These are phyloP conservation scores for Agelas oroides DNA, from an alignment of 37 sponge, comb jelly and placozoan species.

Conservation along the genomic window DNA sequence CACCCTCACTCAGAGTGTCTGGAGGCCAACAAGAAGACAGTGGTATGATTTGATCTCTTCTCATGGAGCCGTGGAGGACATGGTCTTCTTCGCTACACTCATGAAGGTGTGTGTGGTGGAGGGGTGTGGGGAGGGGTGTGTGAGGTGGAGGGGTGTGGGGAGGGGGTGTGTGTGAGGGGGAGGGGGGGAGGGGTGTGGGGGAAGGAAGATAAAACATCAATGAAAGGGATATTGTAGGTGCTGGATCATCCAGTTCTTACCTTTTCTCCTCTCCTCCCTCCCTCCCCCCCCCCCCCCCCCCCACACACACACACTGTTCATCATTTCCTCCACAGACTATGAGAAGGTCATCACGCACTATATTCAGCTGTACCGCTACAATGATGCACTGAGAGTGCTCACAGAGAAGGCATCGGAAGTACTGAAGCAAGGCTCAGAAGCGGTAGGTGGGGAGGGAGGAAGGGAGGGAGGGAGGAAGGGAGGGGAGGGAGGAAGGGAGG, in stretches of 20 bases:
- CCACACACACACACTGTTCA: too few relatives aligned
- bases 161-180: too few relatives aligned
- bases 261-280: background rate
- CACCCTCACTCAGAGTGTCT: conserved; percentile 61
- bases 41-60: conserved; percentile 89
- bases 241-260: background rate
- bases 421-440: too few relatives aligned
- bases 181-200: too few relatives aligned
- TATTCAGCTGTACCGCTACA: conserved; percentile 78
- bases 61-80: conserved; percentile 92
- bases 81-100: conserved; percentile 88
- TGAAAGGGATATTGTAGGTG: background rate
- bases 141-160: too few relatives aligned
- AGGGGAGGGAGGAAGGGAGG: too few relatives aligned
- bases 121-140: too few relatives aligned
- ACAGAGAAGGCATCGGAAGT: conserved; percentile 37
- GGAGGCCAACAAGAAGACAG: conserved; percentile 72
- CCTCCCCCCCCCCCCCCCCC: background rate
- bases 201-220: background rate
- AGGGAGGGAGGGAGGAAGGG: too few relatives aligned
- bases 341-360: conserved; percentile 89
- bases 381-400: conserved; percentile 80
- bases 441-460: too few relatives aligned
- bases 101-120: too few relatives aligned
- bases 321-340: conserved; percentile 63